phyloP scores from a whole-genome alignment of 53 echinoderm and acorn worm species.

The Hippasteria phrygiana region DNA sequence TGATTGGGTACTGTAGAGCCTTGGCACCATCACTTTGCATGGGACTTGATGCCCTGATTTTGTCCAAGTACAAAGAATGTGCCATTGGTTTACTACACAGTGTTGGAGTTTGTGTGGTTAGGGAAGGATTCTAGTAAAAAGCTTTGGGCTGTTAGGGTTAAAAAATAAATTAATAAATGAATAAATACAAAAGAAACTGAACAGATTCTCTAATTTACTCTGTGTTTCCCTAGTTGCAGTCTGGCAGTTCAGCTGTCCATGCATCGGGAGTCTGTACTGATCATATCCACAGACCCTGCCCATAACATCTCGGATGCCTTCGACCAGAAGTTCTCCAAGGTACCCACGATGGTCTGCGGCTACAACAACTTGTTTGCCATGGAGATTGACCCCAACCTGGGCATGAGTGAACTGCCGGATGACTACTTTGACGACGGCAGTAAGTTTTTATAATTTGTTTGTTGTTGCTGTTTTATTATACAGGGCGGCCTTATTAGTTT shows the following conservation, averaged over 20 bases:
- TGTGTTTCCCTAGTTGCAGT: conserved; percentile 77
- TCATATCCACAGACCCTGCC: conserved; percentile 98
- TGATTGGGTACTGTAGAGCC: no score
- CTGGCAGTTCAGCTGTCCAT: conserved; percentile 88
- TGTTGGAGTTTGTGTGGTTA: no score
- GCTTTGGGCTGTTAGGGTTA: no score
- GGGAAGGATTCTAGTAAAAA: no score
- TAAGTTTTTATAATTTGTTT: no score
- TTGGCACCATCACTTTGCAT: no score
- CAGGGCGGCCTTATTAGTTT: no score
- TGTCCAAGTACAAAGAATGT: no score
- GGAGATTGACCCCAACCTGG: conserved; percentile 98
- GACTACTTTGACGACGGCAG: conserved; percentile 97
- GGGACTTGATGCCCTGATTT: no score
- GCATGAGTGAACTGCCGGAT: conserved; percentile 90
- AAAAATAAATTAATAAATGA: no score
- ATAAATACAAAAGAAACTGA: neutral
- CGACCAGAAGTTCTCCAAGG: conserved; percentile 99
- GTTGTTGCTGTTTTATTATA: no score
- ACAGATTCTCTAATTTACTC: neutral
- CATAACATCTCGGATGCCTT: conserved; percentile 99
- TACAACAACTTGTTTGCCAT: conserved; percentile 92
- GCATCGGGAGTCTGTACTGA: conserved; percentile 86
- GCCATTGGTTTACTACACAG: no score
- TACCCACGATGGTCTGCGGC: conserved; percentile 84